Evolutionary conservation across 2,888 invertebrate species (phyloP), one percentile per base, ranked within the genome.

Genomic region (Acanthacorydalis orientalis): DNA sequence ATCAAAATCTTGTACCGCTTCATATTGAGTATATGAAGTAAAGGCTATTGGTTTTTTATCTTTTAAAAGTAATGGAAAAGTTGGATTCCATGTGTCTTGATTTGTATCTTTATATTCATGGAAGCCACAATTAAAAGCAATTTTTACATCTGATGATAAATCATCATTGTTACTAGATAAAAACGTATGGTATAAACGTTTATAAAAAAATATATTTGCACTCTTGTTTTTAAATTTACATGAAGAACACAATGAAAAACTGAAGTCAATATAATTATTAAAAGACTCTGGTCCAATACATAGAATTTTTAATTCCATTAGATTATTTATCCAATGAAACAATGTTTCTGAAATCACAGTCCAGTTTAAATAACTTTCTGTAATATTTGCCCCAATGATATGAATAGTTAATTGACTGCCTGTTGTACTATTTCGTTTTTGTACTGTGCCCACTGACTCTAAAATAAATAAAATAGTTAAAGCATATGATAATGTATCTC

Each of bases 101-200:
- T 47, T 49, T 7, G 48, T 12, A 16, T 52, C 51, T 48, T 53
- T 49, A 49, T 52, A 57, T 50, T 60, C 60, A 53, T 63, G 60
- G 44, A 64, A 52, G 23, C 63, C 62, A 52, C 61, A 60, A 51
- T 64, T 64, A 49, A 62, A 60, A 1, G 57, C 58, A 9, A 60
- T 55, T 14, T 61, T 57, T 34, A 61, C 42, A 52, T 62, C 57
- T n/a, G 63, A 61, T 43, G 50, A 52, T 45, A 54, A 41, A 11
- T 9, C 14, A 10, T 35, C 44, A 31, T 56, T 43, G 31, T 50
- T 39, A 34, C 52, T 49, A 6, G 55, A n/a, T 15, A 16, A 50
- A 40, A 56, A 54, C 35, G 60, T 55, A 52, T 61, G 60, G 48
- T 62, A 62, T 11, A 59, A 48, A 45, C 44, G 49, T 46, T 51